These are phyloP conservation scores for Mormyrops attenuatus DNA, from an alignment of 2,797 vertebrate genomes.

Conservation along the genomic window DNA sequence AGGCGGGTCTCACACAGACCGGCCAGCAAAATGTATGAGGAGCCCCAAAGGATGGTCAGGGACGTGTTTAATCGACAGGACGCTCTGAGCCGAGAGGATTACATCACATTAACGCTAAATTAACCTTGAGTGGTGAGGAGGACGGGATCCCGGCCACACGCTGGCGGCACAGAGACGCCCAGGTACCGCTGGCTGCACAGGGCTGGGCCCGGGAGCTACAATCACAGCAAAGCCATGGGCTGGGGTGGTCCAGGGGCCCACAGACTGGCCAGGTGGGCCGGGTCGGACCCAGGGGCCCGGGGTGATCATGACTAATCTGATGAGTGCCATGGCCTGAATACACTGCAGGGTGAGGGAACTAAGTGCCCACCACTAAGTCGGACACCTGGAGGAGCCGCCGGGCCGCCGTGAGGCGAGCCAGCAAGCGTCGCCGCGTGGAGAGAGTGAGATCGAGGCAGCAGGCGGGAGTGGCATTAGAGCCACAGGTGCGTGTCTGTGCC, in stretches of 20 bases:
- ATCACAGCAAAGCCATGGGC: neutral
- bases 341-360: neutral
- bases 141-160: neutral
- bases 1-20: neutral
- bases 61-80: neutral
- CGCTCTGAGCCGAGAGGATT: neutral
- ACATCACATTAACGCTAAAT: constrained; percentile 15
- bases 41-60: neutral
- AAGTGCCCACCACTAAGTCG: neutral
- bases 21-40: neutral
- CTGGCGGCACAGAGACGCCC: neutral
- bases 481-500: neutral
- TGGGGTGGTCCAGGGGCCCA: neutral
- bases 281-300: neutral
- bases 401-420: neutral
- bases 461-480: neutral
- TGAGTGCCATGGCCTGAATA: neutral
- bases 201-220: neutral
- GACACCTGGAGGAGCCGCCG: neutral
- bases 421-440: neutral
- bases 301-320: neutral
- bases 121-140: constrained; percentile 10
- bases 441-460: neutral
- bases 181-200: neutral
- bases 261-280: neutral